These are phyloP conservation scores for Cosmorhoe ocellata DNA, from an alignment of 2,888 invertebrate genomes.

Conservation along the genomic window DNA sequence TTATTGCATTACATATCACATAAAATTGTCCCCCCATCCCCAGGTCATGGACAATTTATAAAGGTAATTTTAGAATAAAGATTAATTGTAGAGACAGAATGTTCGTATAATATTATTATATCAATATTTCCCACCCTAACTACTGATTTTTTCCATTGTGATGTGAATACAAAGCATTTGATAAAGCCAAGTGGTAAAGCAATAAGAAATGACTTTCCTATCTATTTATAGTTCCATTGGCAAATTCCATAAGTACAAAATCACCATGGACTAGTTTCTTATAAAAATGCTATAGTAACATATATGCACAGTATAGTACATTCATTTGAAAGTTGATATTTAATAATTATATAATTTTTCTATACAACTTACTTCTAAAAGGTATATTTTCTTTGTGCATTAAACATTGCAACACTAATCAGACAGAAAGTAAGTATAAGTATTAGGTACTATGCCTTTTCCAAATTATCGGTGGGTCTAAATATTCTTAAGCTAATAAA, in stretches of 20 bases:
- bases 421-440: background rate
- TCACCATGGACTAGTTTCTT: conserved; percentile 21
- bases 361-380: conserved; percentile 8
- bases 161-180: conserved; percentile 14
- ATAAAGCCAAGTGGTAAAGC: conserved; percentile 1
- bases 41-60: background rate
- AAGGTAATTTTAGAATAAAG: background rate
- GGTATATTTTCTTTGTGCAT: conserved; percentile 15
- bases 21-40: conserved; percentile 3
- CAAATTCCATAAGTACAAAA: conserved; percentile 33
- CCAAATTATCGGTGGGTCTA: conserved; percentile 24
- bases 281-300: conserved; percentile 25
- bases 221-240: background rate
- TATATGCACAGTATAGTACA: conserved; percentile 10
- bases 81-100: no score
- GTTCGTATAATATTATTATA: no score
- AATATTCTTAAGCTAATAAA: conserved; percentile 16
- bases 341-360: no score
- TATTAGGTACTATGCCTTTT: conserved; percentile 17
- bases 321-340: conserved; percentile 13
- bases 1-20: conserved; percentile 22
- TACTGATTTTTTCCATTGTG: background rate
- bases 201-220: background rate
- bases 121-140: background rate
- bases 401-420: conserved; percentile 16